phyloP scores from a whole-genome alignment of 2,888 invertebrate species.

The Hartigia nigra region DNA sequence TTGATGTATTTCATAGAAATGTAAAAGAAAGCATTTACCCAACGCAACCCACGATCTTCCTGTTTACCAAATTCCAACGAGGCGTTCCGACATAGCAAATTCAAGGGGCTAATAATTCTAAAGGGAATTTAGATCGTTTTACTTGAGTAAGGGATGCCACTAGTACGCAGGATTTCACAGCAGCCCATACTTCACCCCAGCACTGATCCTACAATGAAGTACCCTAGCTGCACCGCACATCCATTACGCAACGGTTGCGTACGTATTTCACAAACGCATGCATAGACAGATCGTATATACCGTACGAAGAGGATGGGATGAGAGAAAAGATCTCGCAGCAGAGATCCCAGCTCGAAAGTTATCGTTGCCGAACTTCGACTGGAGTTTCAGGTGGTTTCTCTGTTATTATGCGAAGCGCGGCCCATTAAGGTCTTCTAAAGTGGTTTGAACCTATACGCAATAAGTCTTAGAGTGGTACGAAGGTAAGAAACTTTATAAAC shows the following conservation, averaged over 20 bases:
- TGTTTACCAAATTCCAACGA: background rate
- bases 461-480: background rate
- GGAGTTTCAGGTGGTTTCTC: background rate
- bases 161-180: background rate
- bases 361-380: background rate
- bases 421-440: background rate
- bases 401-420: background rate
- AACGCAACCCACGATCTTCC: background rate
- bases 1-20: background rate
- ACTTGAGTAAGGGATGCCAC: background rate
- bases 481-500: background rate
- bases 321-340: background rate
- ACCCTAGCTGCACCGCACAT: constrained; percentile 24
- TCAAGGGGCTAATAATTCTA: background rate
- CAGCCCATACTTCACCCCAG: background rate
- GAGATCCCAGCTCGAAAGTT: background rate
- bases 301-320: background rate
- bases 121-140: background rate
- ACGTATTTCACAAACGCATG: background rate
- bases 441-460: background rate
- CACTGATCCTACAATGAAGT: background rate
- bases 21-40: background rate
- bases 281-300: background rate
- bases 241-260: constrained; percentile 22
- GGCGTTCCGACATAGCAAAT: background rate